Base-by-base conservation (phyloP, 1,140 invertebrate genomes). In the Drosophila seguyi region DNA sequence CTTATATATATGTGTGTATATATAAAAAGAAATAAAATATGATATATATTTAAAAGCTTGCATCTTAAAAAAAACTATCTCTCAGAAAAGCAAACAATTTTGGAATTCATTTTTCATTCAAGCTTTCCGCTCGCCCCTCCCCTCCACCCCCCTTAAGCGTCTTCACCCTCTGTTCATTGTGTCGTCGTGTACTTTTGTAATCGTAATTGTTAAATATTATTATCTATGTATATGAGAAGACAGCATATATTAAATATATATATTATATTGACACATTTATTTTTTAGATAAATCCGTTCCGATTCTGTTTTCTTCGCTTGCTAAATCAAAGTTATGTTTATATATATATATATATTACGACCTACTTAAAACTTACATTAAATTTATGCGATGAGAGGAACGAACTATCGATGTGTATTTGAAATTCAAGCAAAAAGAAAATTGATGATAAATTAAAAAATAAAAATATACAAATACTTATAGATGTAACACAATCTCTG, bases 151-250 rank as follows among this genome's bases (percentile, higher is more conserved):
- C 22, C 14, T 7, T 45, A 14, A 25, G 14, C 1, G 20, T n/a
- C 63, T 11, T 10, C 13, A 6, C 7, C 3, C 47, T 29, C n/a
- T 18, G 48, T 86, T 87, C 66, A 72, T 76, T 6, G n/a, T 53
- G 31, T 22, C 20, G 62, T 80, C 73, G 81, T 88, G 75, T 87
- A 76, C 50, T 81, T 83, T 86, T 85, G 74, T 83, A 87, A 86
- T 88, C 75, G 76, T 87, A 87, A 87, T 87, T 87, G 83, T 87
- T 87, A 88, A 79, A 86, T 67, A 78, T 75, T 68, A 81, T 75
- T n/a, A n/a, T n/a, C 60, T 74, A 79, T 57, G 42, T 68, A 73
- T 50, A 75, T 69, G 25, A 53, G 48, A 50, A 62, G 59, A 80
- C 48, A 73, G 48, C 57, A 82, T 82, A 74, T 76, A 76, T 65